Percentiles rank a stretch among this genome's conserved stretches.
phyloP scores from a whole-genome alignment of 2,113 vertebrate species.

The Mobula birostris region DNA sequence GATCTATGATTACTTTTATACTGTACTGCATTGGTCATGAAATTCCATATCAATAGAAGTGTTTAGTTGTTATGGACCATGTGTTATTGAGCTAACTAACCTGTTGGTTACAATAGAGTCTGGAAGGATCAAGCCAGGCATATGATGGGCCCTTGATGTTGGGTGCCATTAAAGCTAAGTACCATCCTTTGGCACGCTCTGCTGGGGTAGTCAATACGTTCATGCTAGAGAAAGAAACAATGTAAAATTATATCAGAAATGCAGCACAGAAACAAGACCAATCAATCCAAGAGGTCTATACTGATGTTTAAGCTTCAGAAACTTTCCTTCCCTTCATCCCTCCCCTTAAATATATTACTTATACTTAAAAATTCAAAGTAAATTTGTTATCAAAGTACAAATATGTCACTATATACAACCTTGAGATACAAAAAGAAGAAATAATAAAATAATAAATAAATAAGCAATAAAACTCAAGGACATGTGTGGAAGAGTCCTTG shows the following conservation, averaged over 20 bases:
- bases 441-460: too few species aligned
- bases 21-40: not conserved
- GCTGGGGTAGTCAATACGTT: conserved; percentile 50
- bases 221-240: conserved; percentile 49
- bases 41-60: not conserved
- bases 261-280: not conserved
- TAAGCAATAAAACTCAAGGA: too few species aligned
- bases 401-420: too few species aligned
- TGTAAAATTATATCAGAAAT: not conserved
- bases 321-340: not conserved
- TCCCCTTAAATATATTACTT: not conserved
- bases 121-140: conserved; percentile 80
- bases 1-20: not conserved
- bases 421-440: too few species aligned
- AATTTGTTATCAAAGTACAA: too few species aligned
- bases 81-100: conserved; percentile 47
- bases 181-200: conserved; percentile 63
- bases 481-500: too few species aligned
- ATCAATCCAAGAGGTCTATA: not conserved
- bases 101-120: conserved; percentile 75
- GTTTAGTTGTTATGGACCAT: not conserved
- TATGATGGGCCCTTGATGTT: conserved; percentile 69
- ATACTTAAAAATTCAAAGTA: too few species aligned
- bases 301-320: not conserved
- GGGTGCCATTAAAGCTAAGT: conserved; percentile 73